These are phyloP conservation scores for Onychostoma macrolepis DNA, from an alignment of 2,113 vertebrate species.

Conservation along the genomic window DNA sequence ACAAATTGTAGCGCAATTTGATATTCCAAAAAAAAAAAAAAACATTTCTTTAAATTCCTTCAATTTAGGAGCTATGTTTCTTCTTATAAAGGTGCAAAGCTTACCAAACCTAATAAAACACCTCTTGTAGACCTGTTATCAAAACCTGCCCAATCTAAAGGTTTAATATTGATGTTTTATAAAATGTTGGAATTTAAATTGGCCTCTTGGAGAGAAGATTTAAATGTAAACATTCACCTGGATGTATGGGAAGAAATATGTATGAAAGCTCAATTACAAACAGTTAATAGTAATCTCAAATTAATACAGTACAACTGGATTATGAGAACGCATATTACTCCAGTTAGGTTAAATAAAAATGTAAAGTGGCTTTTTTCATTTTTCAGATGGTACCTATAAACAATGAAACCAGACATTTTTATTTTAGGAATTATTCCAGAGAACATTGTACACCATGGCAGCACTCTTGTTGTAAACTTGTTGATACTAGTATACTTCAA, in stretches of 20 bases:
- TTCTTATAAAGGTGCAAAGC: not conserved
- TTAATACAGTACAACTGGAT: not conserved
- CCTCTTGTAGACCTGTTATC: too few species aligned
- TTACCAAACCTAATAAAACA: not conserved
- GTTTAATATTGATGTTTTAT: too few species aligned
- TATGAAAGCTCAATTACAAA: not conserved
- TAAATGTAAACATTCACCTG: not conserved
- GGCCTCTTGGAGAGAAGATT: not conserved
- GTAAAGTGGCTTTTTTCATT: too few species aligned
- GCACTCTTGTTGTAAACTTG: not conserved
- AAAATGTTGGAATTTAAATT: not conserved
- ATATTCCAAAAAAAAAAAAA: not conserved
- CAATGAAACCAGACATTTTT: not conserved
- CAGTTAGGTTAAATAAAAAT: too few species aligned
- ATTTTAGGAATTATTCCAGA: not conserved
- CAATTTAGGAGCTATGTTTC: not conserved
- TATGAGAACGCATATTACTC: not conserved
- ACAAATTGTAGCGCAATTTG: too few species aligned
- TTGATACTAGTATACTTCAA: not conserved
- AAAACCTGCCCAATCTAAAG: too few species aligned
- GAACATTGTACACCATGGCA: not conserved
- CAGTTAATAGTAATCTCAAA: not conserved
- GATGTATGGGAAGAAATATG: not conserved
- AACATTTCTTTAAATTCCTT: not conserved
- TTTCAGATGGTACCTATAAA: too few species aligned